Evolutionary conservation across 2,888 invertebrate species (phyloP).

Genomic region (Clivina fossor): DNA sequence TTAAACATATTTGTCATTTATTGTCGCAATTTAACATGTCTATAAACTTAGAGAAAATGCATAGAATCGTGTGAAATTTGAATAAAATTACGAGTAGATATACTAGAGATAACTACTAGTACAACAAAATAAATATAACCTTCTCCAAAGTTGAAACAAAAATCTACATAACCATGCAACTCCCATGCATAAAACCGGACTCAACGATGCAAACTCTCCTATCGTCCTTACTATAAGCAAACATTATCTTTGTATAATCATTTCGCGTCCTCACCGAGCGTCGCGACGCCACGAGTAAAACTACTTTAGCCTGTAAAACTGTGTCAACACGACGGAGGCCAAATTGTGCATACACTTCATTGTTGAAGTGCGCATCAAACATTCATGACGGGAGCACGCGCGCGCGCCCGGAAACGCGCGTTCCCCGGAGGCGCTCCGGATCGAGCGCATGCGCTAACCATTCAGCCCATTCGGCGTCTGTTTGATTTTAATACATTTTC

Average conservation of each 20-base stretch:
- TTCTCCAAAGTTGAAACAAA: background rate
- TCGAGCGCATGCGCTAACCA: slow-evolving; percentile 33
- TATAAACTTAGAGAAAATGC: too few species aligned
- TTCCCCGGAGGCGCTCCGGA: slow-evolving; percentile 31
- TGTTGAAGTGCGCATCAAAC: slow-evolving; percentile 52
- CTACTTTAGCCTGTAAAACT: slow-evolving; percentile 49
- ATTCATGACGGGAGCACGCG: slow-evolving; percentile 47
- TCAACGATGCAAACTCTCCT: too few species aligned
- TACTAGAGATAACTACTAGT: too few species aligned
- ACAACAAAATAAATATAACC: too few species aligned
- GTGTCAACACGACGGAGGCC: slow-evolving; percentile 55
- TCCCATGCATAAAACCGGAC: too few species aligned
- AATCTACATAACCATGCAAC: background rate
- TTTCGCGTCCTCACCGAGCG: too few species aligned
- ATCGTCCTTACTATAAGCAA: too few species aligned
- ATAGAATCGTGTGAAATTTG: too few species aligned
- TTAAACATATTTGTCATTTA: too few species aligned
- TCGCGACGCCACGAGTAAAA: slow-evolving; percentile 20
- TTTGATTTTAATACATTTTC: slow-evolving; percentile 55
- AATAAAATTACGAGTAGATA: too few species aligned
- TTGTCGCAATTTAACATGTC: too few species aligned
- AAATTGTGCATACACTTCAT: slow-evolving; percentile 55
- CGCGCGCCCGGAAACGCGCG: slow-evolving; percentile 23
- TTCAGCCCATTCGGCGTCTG: slow-evolving; percentile 44
- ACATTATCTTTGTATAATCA: too few species aligned